Evolutionary conservation across 1,140 invertebrate species (phyloP).

Genomic region (Zaprionus lachaisei): DNA sequence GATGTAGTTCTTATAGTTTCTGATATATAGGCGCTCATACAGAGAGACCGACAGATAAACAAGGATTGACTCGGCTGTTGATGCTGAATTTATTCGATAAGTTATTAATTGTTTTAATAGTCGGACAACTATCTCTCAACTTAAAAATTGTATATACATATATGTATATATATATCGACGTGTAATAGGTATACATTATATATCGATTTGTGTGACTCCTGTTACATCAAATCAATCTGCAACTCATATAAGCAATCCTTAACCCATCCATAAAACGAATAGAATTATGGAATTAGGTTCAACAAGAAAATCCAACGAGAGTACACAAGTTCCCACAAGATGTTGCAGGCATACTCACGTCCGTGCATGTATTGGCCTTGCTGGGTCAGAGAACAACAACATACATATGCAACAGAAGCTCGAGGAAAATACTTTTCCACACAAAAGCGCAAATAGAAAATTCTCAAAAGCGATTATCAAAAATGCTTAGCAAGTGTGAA

Average conservation of each 20-base stretch:
- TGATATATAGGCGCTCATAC: too few species aligned
- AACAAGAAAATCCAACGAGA: background rate
- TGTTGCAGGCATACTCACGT: background rate
- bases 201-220: background rate
- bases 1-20: too few species aligned
- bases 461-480: constrained; percentile 34
- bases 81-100: too few species aligned
- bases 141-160: too few species aligned
- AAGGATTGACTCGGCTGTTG: too few species aligned
- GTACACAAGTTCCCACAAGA: constrained; percentile 1
- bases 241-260: background rate
- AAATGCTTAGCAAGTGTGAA: constrained; percentile 46
- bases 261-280: background rate
- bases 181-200: too few species aligned
- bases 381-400: constrained; percentile 4
- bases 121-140: too few species aligned
- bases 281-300: background rate
- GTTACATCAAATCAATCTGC: background rate
- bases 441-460: constrained; percentile 32
- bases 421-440: constrained; percentile 15
- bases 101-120: too few species aligned
- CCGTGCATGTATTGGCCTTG: constrained; percentile 23
- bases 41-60: too few species aligned
- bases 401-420: background rate
- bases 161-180: too few species aligned